Conservation (phyloP, 2,797 vertebrate genomes). For the Rhyacichthys aspro region DNA sequence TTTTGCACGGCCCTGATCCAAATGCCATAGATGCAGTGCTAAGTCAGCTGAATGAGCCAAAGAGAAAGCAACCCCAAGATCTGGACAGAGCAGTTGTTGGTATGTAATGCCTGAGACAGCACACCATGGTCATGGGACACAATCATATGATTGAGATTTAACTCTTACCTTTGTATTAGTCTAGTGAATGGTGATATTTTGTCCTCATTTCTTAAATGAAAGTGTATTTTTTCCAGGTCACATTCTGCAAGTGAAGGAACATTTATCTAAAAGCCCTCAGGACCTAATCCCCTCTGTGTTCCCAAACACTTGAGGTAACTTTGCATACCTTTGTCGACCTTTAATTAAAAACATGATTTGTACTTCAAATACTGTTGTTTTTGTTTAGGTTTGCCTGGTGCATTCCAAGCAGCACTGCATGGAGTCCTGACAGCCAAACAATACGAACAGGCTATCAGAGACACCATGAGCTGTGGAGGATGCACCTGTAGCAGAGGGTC, state of each 20-base stretch:
- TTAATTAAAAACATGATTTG: neutral
- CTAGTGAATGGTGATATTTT: neutral
- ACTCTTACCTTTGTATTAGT: neutral
- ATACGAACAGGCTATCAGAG: constrained; percentile 74
- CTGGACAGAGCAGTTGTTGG: constrained; percentile 76
- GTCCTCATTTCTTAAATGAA: constrained; percentile 1
- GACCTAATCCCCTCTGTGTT: constrained; percentile 77
- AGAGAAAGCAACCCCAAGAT: constrained; percentile 77
- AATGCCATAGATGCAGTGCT: constrained; percentile 70
- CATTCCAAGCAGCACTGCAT: constrained; percentile 81
- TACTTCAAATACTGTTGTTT: constrained; percentile 8
- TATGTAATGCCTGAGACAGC: constrained; percentile 47
- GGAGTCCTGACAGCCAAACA: constrained; percentile 76
- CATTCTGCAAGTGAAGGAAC: constrained; percentile 76
- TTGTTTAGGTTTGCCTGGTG: constrained; percentile 79
- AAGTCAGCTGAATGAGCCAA: constrained; percentile 70
- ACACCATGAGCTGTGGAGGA: constrained; percentile 80
- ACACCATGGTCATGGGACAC: constrained; percentile 28
- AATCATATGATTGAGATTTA: constrained; percentile 14
- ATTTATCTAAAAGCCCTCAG: constrained; percentile 65
- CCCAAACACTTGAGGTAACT: constrained; percentile 78
- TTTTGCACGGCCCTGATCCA: constrained; percentile 76
- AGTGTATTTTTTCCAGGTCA: constrained; percentile 64
- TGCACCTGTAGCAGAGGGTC: constrained; percentile 82
- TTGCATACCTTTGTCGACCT: neutral